Percentiles rank a stretch among this genome's conserved stretches.
Conservation (phyloP, 92 coral and sea anemone genomes). For the Metridium senile region DNA sequence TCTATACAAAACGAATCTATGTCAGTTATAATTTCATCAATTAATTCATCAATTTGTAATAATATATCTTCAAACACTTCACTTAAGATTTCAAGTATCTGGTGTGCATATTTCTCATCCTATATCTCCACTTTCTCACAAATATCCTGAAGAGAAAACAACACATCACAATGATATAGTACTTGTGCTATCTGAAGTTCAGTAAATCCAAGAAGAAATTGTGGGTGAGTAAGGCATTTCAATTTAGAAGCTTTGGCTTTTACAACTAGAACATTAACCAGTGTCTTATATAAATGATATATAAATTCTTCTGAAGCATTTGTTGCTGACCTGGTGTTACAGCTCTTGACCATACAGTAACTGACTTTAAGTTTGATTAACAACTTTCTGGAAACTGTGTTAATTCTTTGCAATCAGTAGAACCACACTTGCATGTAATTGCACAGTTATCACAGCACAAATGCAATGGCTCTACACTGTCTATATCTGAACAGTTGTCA, state of each 20-base stretch:
- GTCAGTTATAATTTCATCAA: background rate
- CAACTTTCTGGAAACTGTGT: constrained; percentile 19
- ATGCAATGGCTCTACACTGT: constrained; percentile 26
- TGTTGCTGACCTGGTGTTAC: constrained; percentile 15
- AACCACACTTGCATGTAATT: constrained; percentile 37
- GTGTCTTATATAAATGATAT: constrained; percentile 25
- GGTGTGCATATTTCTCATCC: constrained; percentile 50
- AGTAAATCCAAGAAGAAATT: constrained; percentile 45
- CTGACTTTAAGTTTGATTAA: too few relatives aligned
- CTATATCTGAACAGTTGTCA: constrained; percentile 10
- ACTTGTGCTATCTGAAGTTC: constrained; percentile 49
- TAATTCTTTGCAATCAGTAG: constrained; percentile 30
- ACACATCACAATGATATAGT: constrained; percentile 1
- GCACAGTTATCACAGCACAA: constrained; percentile 74
- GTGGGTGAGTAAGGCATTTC: constrained; percentile 30
- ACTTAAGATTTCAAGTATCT: constrained; percentile 27
- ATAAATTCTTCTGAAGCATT: constrained; percentile 5
- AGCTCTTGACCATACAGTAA: constrained; percentile 29
- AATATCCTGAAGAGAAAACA: constrained; percentile 44
- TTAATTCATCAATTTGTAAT: constrained; percentile 2
- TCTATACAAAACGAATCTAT: background rate
- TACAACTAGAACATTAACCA: too few relatives aligned
- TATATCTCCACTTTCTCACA: constrained; percentile 48
- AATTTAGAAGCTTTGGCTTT: too few relatives aligned
- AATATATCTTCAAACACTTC: constrained; percentile 32